phyloP scores from a whole-genome alignment of 2,888 invertebrate genomes.

The Drosophila melanosoma region DNA sequence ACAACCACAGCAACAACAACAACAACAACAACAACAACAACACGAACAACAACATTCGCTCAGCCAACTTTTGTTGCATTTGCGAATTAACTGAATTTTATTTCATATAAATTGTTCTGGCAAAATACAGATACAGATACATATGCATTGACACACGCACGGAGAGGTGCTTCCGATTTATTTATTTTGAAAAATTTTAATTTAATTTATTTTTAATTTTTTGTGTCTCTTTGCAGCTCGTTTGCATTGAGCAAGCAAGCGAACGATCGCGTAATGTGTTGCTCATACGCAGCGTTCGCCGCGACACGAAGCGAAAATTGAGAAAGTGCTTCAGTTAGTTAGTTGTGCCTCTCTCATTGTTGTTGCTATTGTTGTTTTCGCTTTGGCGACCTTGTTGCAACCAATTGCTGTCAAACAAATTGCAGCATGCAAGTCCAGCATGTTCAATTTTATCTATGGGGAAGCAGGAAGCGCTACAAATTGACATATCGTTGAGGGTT shows the following conservation, averaged over 20 bases:
- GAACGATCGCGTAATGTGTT: constrained; percentile 44
- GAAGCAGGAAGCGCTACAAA: constrained; percentile 66
- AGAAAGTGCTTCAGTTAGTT: constrained; percentile 62
- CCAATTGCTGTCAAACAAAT: constrained; percentile 53
- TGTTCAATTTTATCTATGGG: constrained; percentile 65
- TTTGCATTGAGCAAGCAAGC: constrained; percentile 56
- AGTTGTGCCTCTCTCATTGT: constrained; percentile 13
- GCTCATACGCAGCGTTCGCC: constrained; percentile 67
- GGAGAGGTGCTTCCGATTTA: constrained; percentile 75
- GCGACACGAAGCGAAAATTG: constrained; percentile 52
- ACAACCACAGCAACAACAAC: constrained; percentile 37
- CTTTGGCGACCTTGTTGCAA: constrained; percentile 59
- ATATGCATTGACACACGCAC: constrained; percentile 26
- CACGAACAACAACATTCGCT: constrained; percentile 50
- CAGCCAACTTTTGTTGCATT: constrained; percentile 34
- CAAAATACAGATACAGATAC: constrained; percentile 49
- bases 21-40: constrained; percentile 17
- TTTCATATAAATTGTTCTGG: constrained; percentile 69
- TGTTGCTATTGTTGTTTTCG: constrained; percentile 33
- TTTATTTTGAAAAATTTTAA: constrained; percentile 52
- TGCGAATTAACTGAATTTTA: constrained; percentile 43
- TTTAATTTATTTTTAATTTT: constrained; percentile 16
- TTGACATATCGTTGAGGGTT: constrained; percentile 66
- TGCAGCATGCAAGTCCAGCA: constrained; percentile 52
- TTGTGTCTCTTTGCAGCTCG: constrained; percentile 34